These are phyloP conservation scores for Lordiphosa stackelbergi DNA, from an alignment of 1,140 invertebrate genomes.

Conservation along the genomic window DNA sequence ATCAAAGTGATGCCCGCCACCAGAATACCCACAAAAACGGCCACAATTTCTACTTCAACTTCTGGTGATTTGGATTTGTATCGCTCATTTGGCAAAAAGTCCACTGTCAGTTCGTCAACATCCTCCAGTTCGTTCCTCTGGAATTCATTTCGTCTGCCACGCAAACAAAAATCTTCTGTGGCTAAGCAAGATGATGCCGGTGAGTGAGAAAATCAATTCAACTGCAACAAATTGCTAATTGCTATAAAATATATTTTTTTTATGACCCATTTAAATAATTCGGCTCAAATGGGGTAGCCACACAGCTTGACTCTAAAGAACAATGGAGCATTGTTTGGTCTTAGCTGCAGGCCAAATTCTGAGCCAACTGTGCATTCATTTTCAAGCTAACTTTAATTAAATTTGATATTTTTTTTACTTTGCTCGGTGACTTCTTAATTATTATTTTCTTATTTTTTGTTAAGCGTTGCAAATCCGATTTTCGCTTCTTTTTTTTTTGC, in stretches of 20 bases:
- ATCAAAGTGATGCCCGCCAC: conserved; percentile 38
- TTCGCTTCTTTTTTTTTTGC: conserved; percentile 9
- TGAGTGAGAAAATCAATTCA: conserved; percentile 39
- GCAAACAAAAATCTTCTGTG: conserved; percentile 54
- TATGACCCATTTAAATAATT: conserved; percentile 29
- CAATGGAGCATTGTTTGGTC: conserved; percentile 32
- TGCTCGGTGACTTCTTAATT: not conserved
- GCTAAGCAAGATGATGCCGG: conserved; percentile 18
- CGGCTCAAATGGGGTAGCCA: not conserved
- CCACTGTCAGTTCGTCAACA: conserved; percentile 17
- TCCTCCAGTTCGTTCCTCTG: conserved; percentile 50
- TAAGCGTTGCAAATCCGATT: conserved; percentile 25
- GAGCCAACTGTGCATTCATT: conserved; percentile 4
- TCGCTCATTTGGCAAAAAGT: conserved; percentile 32
- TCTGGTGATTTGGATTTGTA: conserved; percentile 54
- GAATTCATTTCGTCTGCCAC: conserved; percentile 74
- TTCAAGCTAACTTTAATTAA: not conserved
- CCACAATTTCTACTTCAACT: conserved; percentile 23
- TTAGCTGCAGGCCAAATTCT: conserved; percentile 20
- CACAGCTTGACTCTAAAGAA: conserved; percentile 12
- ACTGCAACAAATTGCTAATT: conserved; percentile 4
- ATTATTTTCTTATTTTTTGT: not conserved
- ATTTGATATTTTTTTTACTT: conserved; percentile 8
- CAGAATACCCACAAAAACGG: conserved; percentile 55
- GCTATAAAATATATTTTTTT: conserved; percentile 4